Conservation (phyloP, 2,113 vertebrate species). For the Sapajus apella region DNA sequence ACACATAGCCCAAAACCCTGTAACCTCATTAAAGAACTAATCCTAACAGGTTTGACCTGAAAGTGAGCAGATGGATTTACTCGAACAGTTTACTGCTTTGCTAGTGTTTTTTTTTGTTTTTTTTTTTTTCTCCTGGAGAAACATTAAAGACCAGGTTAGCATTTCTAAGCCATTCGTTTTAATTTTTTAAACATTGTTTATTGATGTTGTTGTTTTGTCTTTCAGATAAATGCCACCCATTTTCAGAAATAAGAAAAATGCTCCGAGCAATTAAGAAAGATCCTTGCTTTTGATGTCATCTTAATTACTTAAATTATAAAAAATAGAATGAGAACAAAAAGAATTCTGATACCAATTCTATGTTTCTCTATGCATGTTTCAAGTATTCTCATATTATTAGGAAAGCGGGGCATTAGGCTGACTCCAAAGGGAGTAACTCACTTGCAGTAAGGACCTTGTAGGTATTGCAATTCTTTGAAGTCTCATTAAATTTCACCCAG, state of each 20-base stretch:
- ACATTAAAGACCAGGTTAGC: not conserved
- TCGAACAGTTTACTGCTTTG: not conserved
- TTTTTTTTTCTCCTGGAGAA: not conserved
- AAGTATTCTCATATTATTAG: not conserved
- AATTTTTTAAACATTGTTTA: not conserved
- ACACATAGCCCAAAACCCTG: not conserved
- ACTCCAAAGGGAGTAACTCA: not conserved
- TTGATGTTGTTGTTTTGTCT: not conserved
- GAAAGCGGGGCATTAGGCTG: not conserved
- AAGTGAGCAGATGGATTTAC: not conserved
- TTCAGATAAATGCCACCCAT: not conserved
- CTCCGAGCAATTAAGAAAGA: not conserved
- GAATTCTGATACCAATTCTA: not conserved
- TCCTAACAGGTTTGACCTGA: not conserved
- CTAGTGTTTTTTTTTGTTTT: not conserved
- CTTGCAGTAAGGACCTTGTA: not conserved
- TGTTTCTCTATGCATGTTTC: not conserved
- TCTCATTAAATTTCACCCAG: not conserved
- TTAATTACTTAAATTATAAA: slow-evolving; percentile 33
- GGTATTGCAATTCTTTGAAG: not conserved
- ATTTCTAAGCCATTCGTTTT: not conserved
- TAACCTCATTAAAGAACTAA: not conserved
- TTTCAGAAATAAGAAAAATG: not conserved
- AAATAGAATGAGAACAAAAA: not conserved
- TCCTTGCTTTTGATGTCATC: not conserved